These are phyloP conservation scores for Nothobranchius furzeri DNA, from an alignment of 2,113 vertebrate genomes.

Conservation along the genomic window DNA sequence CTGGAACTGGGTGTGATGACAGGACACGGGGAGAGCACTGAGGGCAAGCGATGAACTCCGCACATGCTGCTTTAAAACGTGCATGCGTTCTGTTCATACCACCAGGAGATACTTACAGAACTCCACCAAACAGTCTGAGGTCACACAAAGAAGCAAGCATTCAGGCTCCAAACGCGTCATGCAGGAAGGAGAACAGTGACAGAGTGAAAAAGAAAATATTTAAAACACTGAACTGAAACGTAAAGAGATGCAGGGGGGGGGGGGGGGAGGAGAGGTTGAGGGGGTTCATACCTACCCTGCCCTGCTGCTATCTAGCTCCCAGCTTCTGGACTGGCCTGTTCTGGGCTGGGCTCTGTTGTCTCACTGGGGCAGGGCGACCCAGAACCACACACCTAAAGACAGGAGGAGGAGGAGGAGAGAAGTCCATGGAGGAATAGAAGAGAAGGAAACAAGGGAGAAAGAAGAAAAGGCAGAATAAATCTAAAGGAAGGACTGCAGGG, in stretches of 20 bases:
- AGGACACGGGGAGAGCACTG: slow-evolving; percentile 29
- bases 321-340: slow-evolving; percentile 96
- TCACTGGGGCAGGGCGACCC: slow-evolving; percentile 97
- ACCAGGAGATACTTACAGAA: slow-evolving; percentile 28
- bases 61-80: background rate
- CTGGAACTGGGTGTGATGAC: slow-evolving; percentile 35
- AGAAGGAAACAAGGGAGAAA: slow-evolving; percentile 25
- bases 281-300: slow-evolving; percentile 90
- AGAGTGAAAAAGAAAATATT: background rate
- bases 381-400: slow-evolving; percentile 90
- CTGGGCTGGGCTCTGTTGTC: slow-evolving; percentile 90
- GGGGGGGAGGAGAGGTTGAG: slow-evolving; percentile 10
- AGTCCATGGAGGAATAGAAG: slow-evolving; percentile 11
- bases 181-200: background rate
- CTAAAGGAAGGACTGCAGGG: slow-evolving; percentile 23
- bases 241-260: slow-evolving; percentile 3
- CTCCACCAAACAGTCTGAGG: slow-evolving; percentile 3
- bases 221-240: slow-evolving; percentile 8
- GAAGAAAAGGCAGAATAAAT: slow-evolving; percentile 42
- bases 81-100: background rate
- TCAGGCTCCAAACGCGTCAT: background rate
- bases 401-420: slow-evolving; percentile 19
- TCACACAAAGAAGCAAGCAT: slow-evolving; percentile 6
- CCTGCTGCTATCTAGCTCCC: slow-evolving; percentile 98
- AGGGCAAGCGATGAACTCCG: slow-evolving; percentile 8